Evolutionary conservation across 2,888 invertebrate species (phyloP).

Genomic region (Leptura quadrifasciata): DNA sequence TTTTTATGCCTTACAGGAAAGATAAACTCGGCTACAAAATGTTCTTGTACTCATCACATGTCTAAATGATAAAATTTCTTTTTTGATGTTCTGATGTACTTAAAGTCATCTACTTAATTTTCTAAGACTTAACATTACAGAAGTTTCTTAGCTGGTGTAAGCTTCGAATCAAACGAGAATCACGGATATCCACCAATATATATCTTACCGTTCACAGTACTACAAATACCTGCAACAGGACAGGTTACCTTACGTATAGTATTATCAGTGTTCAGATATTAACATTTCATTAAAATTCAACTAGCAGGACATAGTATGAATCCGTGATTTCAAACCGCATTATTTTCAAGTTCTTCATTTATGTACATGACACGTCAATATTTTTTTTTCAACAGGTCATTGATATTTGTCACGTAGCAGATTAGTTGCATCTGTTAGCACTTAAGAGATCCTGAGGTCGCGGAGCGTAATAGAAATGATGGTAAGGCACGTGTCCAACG

Average conservation of each 20-base stretch:
- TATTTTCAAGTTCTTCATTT: slow-evolving; percentile 55
- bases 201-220: neutral
- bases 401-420: slow-evolving; percentile 56
- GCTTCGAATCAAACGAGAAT: too few species aligned
- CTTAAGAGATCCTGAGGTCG: slow-evolving; percentile 51
- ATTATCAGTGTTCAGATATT: slow-evolving; percentile 30
- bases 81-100: too few species aligned
- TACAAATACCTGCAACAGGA: slow-evolving; percentile 24
- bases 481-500: slow-evolving; percentile 56
- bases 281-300: slow-evolving; percentile 55
- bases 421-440: slow-evolving; percentile 57
- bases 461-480: slow-evolving; percentile 51
- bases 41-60: too few species aligned
- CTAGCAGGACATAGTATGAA: slow-evolving; percentile 50
- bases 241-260: slow-evolving; percentile 20
- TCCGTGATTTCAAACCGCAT: slow-evolving; percentile 53
- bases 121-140: too few species aligned
- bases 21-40: too few species aligned
- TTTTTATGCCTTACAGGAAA: too few species aligned
- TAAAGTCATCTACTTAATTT: too few species aligned
- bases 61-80: too few species aligned
- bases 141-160: too few species aligned
- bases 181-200: too few species aligned
- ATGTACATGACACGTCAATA: slow-evolving; percentile 54
- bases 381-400: slow-evolving; percentile 52